A percentile compares a stretch with the other conserved stretches of the same genome.
Evolutionary conservation across 1,140 invertebrate genomes (phyloP).

Genomic region (Drosophila tristis): DNA sequence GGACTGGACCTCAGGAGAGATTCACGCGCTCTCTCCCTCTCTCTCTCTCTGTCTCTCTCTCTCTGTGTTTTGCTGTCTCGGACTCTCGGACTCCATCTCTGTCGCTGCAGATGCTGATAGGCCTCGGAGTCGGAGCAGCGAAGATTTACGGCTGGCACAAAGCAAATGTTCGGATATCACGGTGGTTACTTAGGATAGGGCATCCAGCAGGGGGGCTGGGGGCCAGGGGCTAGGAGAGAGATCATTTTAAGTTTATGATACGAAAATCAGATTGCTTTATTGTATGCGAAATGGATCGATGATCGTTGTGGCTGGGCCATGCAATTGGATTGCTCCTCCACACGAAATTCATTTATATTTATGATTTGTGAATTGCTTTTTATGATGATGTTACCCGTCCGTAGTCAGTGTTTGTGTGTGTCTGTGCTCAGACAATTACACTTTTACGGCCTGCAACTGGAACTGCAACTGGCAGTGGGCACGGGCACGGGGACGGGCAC

Average conservation of each 20-base stretch:
- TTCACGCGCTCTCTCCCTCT: constrained; percentile 5
- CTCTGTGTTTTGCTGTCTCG: too few relatives aligned
- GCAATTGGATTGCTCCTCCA: constrained; percentile 40
- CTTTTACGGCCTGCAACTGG: constrained; percentile 53
- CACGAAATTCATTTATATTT: constrained; percentile 77
- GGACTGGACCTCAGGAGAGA: constrained; percentile 14
- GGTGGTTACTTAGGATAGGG: constrained; percentile 4
- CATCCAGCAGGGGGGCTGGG: background rate
- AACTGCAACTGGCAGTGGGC: background rate
- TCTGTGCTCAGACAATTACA: constrained; percentile 60
- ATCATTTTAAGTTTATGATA: constrained; percentile 80
- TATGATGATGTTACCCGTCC: constrained; percentile 73
- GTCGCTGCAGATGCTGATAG: constrained; percentile 68
- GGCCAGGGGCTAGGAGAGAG: constrained; percentile 17
- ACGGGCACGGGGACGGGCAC: too few relatives aligned
- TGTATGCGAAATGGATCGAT: constrained; percentile 81
- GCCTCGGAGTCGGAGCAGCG: constrained; percentile 27
- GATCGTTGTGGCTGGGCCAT: constrained; percentile 28
- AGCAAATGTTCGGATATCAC: constrained; percentile 48
- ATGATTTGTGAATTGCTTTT: constrained; percentile 83
- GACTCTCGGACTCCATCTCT: constrained; percentile 18
- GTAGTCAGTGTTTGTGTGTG: background rate
- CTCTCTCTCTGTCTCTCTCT: background rate
- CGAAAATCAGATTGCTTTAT: constrained; percentile 82
- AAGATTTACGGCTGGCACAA: constrained; percentile 75